Base-by-base conservation (phyloP, 2,797 vertebrate genomes). In the Coregonus suidteri region DNA sequence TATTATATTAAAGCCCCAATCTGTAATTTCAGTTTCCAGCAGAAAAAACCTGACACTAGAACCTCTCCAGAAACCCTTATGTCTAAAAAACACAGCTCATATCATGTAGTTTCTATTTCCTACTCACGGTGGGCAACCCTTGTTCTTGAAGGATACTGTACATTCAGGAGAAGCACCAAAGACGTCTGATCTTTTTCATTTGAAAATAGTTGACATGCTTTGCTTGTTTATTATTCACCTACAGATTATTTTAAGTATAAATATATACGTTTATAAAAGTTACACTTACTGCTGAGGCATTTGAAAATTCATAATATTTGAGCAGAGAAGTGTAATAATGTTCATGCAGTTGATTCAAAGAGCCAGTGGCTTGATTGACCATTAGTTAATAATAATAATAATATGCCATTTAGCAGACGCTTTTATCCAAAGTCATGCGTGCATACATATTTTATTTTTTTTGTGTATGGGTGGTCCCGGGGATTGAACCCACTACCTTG, bases 81-180 rank as follows among this genome's bases (percentile, higher is more conserved):
- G 14, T 16, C 59, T n/a, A 53, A 7, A 72, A 54, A 6, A 20
- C 14, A 34, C 34, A 41, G 2, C 16, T 69, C 64, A 65, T 15
- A 15, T 35, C 3, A 30, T 34, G 53, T 13, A 35, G 47, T 78
- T 37, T 56, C n/a, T 67, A 13, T 31, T 78, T n/a, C 64, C 47
- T 75, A 79, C 88, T 78, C 78, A 70, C 83, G 85, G 76, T 81
- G 83, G 83, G n/a, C n/a, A 85, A 78, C 79, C 87, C 74, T 83
- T 86, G 85, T 31, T 54, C 34, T 65, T 75, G 76, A 65, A 69
- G 67, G 70, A 35, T 35, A 67, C 5, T 3, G 30, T 16, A 67
- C 31, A 3, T 64, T 25, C 59, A 54, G 30, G 2, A 35, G 1
- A 34, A 35, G 30, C 14, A 7, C 6, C 35, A 73, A 34, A 35